Evolutionary conservation across 2,113 vertebrate genomes (phyloP).

Genomic region (Mustelus asterias): DNA sequence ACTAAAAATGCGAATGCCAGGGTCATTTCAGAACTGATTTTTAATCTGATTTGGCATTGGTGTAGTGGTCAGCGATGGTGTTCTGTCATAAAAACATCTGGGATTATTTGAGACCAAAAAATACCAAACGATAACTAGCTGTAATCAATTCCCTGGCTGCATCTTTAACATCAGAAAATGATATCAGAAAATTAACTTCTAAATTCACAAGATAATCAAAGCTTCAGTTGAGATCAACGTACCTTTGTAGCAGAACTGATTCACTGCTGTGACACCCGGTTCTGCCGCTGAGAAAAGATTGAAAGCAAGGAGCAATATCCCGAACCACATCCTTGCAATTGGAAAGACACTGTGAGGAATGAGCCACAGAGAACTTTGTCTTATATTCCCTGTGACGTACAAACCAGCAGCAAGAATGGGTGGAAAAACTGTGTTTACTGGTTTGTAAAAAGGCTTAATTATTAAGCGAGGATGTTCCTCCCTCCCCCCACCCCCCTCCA

Average conservation of each 20-base stretch:
- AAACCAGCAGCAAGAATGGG: not conserved
- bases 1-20: not conserved
- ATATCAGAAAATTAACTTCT: not conserved
- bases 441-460: constrained; percentile 48
- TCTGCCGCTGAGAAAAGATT: not conserved
- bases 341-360: not conserved
- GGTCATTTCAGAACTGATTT: not conserved
- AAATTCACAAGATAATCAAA: not conserved
- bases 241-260: not conserved
- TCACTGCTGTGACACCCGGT: too few relatives aligned
- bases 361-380: not conserved
- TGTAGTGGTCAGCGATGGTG: not conserved
- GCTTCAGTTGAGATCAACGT: not conserved
- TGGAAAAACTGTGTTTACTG: not conserved
- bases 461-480: constrained; percentile 46
- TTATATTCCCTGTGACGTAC: not conserved
- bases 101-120: not conserved
- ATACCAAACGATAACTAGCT: not conserved
- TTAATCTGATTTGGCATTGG: not conserved
- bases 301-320: not conserved
- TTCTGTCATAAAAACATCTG: not conserved
- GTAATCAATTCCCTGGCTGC: not conserved
- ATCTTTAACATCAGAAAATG: too few relatives aligned
- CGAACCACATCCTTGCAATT: not conserved
- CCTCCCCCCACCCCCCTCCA: too few relatives aligned